Percentiles rank a stretch among this genome's conserved stretches.
Conservation (phyloP, 2,888 invertebrate genomes). For the Tillus elongatus region DNA sequence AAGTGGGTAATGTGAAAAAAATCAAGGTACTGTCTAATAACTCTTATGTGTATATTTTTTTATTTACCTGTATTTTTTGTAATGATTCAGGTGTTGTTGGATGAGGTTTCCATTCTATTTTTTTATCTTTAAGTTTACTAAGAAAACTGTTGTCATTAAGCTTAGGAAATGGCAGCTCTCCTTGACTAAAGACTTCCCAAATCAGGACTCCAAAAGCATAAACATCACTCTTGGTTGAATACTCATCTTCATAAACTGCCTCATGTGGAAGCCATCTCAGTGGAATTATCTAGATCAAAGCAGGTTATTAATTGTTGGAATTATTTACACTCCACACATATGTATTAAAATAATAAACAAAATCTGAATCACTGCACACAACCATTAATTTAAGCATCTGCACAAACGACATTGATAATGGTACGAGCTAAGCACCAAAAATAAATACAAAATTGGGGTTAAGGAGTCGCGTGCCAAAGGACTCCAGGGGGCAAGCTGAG, state of each 20-base stretch:
- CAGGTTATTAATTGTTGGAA: background rate
- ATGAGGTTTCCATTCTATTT: conserved; percentile 61
- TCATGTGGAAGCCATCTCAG: conserved; percentile 86
- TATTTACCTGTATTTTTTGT: conserved; percentile 50
- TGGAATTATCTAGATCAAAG: conserved; percentile 58
- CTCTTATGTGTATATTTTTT: too few species aligned
- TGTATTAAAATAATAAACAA: too few species aligned
- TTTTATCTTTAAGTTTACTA: conserved; percentile 52
- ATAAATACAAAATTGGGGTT: too few species aligned
- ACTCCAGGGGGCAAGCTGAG: too few species aligned
- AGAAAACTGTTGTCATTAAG: conserved; percentile 68
- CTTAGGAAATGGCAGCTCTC: conserved; percentile 66
- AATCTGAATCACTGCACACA: too few species aligned
- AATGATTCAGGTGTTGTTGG: conserved; percentile 54
- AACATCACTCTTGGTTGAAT: conserved; percentile 86
- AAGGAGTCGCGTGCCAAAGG: too few species aligned
- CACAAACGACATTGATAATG: too few species aligned
- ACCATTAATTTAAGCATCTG: too few species aligned
- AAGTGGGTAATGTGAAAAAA: too few species aligned
- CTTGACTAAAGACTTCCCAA: conserved; percentile 82
- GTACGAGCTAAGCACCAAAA: too few species aligned
- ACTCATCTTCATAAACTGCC: conserved; percentile 82
- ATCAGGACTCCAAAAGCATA: conserved; percentile 83
- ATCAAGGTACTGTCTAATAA: too few species aligned
- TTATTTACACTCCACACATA: too few species aligned